Conservation (phyloP, 2,888 invertebrate species). For the Eueremaeus valkanovi region DNA sequence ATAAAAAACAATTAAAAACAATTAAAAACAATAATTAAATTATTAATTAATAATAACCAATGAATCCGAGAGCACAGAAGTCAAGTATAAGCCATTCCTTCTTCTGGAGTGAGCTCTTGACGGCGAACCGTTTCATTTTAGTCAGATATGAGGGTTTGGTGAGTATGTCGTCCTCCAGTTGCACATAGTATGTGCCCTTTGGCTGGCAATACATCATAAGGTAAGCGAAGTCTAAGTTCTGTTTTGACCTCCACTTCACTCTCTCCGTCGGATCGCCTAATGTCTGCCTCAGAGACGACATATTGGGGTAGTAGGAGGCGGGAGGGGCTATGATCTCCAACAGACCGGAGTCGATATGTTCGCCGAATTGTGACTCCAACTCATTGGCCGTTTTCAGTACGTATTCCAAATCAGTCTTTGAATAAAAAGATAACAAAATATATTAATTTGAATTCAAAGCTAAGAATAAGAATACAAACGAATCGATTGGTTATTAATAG, state of each 20-base stretch:
- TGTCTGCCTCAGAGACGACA: constrained; percentile 64
- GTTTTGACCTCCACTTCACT: constrained; percentile 84
- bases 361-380: constrained; percentile 69
- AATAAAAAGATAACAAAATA: no score
- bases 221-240: constrained; percentile 67
- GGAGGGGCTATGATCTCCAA: constrained; percentile 86
- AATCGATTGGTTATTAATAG: no score
- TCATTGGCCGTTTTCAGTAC: constrained; percentile 69
- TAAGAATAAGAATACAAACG: no score
- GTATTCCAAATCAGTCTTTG: constrained; percentile 69
- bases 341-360: constrained; percentile 69
- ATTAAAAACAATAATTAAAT: constrained; percentile 26
- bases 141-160: constrained; percentile 74
- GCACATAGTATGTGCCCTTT: constrained; percentile 78
- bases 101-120: constrained; percentile 68
- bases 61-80: constrained; percentile 89
- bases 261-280: constrained; percentile 64
- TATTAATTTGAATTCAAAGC: no score
- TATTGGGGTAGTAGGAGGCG: constrained; percentile 78
- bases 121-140: constrained; percentile 76
- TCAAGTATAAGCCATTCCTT: constrained; percentile 86
- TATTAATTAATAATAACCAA: constrained; percentile 60
- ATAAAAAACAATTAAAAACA: no score
- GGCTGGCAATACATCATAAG: constrained; percentile 89
- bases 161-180: constrained; percentile 90